Base-by-base conservation (phyloP, 64 coral and sea anemone genomes). In the Acropora tenuis region DNA sequence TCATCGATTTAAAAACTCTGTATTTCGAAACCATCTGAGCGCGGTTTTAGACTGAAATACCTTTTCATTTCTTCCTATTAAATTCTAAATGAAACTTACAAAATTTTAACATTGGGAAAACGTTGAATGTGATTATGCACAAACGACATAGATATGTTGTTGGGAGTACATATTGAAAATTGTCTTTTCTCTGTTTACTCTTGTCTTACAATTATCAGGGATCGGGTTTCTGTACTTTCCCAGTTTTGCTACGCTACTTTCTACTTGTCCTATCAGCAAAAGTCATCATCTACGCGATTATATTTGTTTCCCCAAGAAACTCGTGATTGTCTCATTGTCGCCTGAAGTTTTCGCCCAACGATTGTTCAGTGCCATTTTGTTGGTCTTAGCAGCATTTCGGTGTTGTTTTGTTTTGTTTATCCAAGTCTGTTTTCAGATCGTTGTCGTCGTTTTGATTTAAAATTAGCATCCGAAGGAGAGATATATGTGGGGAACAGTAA, bases 11-110 rank as follows among this genome's bases (percentile, higher is more conserved):
- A 5, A 13, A 82, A 65, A 43, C 16, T 43, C 44, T 63, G 43
- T 61, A 82, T 65, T 61, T 61, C 53, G 65, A 82, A 60, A 82
- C 79, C 79, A 82, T 58, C 79, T 65, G 79, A 82, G 43, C 10
- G 1, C 1, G 3, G 41, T 53, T 82, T 61, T 42, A 82, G 53
- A 63, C 44, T 43, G 4, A 43, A 63, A 82, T 41, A 4, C 60
- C 40, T 43, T 13, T 61, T 41, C 65, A 5, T 30, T 30, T 12
- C 6, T 65, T 44, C 42, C 2, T 41, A 41, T 82, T 61, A 19
- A 59, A 7, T 61, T 42, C 43, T 16, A 12, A 65, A 8, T 65
- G 1, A 43, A 82, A 41, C 1, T 63, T 12, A 61, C 42, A 16
- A 1, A 0, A 44, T 16, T 13, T 44, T 4, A 66, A 15, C 15